Evolutionary conservation across 2,797 vertebrate genomes (phyloP).

Genomic region (Coccyzus lansbergi): DNA sequence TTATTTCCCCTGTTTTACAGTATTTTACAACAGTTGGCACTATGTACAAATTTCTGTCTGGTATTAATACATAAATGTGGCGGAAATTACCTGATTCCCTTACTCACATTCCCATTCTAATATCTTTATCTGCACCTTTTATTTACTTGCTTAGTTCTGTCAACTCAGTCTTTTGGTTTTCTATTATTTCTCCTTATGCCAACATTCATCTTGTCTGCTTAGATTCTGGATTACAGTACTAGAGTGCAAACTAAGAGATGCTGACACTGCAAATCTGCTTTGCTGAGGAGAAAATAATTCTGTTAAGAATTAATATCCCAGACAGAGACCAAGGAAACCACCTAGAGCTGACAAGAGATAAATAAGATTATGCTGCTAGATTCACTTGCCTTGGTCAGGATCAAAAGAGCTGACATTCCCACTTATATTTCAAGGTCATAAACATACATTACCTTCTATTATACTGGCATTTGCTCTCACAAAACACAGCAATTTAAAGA

Average conservation of each 20-base stretch:
- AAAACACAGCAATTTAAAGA: slow-evolving; percentile 33
- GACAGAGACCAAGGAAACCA: slow-evolving; percentile 30
- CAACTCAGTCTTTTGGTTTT: not conserved
- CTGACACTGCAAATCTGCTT: slow-evolving; percentile 34
- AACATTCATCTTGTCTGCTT: not conserved
- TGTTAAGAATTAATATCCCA: slow-evolving; percentile 54
- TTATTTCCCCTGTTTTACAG: not conserved
- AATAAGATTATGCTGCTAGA: slow-evolving; percentile 48
- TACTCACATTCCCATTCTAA: not conserved
- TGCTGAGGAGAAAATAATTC: slow-evolving; percentile 41
- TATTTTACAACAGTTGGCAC: not conserved
- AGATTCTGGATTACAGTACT: not conserved
- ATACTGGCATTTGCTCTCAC: not conserved
- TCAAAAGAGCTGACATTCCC: not conserved
- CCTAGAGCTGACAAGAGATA: slow-evolving; percentile 29
- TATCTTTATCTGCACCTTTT: not conserved
- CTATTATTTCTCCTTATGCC: not conserved
- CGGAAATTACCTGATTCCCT: not conserved
- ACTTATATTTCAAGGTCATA: slow-evolving; percentile 49
- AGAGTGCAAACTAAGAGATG: not conserved
- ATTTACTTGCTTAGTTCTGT: not conserved
- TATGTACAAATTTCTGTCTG: not conserved
- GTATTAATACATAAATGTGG: not conserved
- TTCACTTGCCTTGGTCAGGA: slow-evolving; percentile 36
- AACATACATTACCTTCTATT: slow-evolving; percentile 8